These are phyloP conservation scores for Ictalurus punctatus DNA, from an alignment of 2,113 vertebrate species.

Conservation along the genomic window DNA sequence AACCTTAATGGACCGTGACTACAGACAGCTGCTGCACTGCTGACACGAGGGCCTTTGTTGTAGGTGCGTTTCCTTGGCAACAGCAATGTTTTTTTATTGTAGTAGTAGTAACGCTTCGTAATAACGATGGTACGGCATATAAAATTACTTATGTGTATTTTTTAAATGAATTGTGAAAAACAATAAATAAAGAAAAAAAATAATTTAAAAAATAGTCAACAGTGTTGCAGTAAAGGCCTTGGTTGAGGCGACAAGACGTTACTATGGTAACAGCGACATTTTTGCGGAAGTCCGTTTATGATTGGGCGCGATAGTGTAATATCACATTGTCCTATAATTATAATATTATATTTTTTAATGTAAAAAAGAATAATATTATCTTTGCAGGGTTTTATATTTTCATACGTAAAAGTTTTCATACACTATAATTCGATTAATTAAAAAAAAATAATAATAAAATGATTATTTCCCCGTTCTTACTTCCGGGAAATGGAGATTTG, in stretches of 20 bases:
- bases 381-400: background rate
- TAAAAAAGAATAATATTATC: background rate
- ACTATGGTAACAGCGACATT: background rate
- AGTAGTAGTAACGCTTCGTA: background rate
- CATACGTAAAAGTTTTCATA: background rate
- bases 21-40: background rate
- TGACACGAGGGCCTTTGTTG: background rate
- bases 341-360: background rate
- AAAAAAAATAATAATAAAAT: background rate
- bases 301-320: background rate
- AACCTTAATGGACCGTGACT: background rate
- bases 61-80: slow-evolving; percentile 12
- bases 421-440: background rate
- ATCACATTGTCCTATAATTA: too few relatives aligned
- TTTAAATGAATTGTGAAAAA: background rate
- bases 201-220: too few relatives aligned
- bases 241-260: background rate
- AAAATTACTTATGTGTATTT: background rate
- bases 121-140: background rate
- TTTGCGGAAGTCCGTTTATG: background rate
- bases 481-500: background rate
- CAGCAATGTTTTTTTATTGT: background rate
- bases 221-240: fast-evolving
- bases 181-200: too few relatives aligned
- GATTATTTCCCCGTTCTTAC: too few relatives aligned